Evolutionary conservation across 2,113 vertebrate species (phyloP), one percentile per base, ranked within the genome.

Genomic region (Sylvilagus bachmani): DNA sequence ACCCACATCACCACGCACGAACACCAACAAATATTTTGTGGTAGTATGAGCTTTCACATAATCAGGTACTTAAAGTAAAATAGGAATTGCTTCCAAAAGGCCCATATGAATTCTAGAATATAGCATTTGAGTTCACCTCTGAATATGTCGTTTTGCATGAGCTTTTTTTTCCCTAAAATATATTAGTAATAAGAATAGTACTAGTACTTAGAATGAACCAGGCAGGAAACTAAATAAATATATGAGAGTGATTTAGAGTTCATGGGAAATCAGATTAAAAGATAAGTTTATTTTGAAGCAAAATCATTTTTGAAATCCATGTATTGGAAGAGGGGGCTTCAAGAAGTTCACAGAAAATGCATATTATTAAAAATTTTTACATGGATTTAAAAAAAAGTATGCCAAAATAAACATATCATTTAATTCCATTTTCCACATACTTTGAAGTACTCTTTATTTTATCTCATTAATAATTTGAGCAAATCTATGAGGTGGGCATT

Each of bases 41-140:
- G 55, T 22, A 14, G 24, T 36, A 2, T 27, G 14, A 33, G 38
- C 49, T 81, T 61, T 84, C 24, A 51, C 29, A 31, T 38, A 70
- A 27, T 58, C 36, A 86, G 66, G 14, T 49, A 13, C 24, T 95
- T 67, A 81, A 27, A 58, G 69, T 94, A 81, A 87, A 86, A 49
- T 1, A 69, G 22, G 27, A 19, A 62, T 25, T 64, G n/a, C 44
- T 92, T 87, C 58, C 44, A 93, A 78, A 93, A 86, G 53, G 70
- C 5, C 4, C 4, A 36, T 36, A 5, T 51, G 33, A 78, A 91
- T 38, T 93, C 79, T 58, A n/a, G 24, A 53, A 44, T 19, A 58
- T 58, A 17, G 14, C 14, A 16, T 58, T 10, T 33, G 11, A 87
- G 70, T 92, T 93, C 85, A 75, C 62, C 69, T 85, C n/a, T 75